phyloP scores from a whole-genome alignment of 2,113 vertebrate species.

The Mixornis gularis region DNA sequence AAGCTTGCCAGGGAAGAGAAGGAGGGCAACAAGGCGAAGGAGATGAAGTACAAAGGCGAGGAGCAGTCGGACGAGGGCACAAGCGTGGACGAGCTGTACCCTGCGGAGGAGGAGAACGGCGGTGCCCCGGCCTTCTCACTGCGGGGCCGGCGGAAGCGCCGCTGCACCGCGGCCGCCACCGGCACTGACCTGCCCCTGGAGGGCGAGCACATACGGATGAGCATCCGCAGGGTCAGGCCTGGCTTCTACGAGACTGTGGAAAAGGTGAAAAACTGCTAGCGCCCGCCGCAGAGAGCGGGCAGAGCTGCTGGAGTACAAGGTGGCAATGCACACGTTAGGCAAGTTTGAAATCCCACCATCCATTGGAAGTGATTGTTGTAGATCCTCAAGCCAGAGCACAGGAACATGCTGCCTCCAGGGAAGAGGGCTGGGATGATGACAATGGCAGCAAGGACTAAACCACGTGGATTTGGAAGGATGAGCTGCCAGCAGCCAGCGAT shows the following conservation, averaged over 20 bases:
- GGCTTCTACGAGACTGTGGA: slow-evolving; percentile 70
- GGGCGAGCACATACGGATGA: slow-evolving; percentile 64
- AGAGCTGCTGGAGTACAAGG: slow-evolving; percentile 40
- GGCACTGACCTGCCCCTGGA: slow-evolving; percentile 21
- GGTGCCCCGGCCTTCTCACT: slow-evolving; percentile 21
- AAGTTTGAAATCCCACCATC: slow-evolving; percentile 52
- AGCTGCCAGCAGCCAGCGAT: background rate
- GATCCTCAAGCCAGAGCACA: slow-evolving; percentile 31
- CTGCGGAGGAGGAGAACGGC: background rate
- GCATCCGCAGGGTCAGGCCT: slow-evolving; percentile 64
- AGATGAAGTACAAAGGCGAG: background rate
- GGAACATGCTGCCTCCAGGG: background rate
- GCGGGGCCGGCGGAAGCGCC: slow-evolving; percentile 60
- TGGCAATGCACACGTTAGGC: slow-evolving; percentile 36
- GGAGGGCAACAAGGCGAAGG: slow-evolving; percentile 29
- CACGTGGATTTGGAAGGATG: background rate
- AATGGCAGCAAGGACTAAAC: background rate
- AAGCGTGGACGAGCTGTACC: slow-evolving; percentile 28
- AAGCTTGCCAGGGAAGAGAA: slow-evolving; percentile 58
- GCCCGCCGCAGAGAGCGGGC: background rate
- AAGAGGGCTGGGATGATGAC: background rate
- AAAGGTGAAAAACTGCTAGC: slow-evolving; percentile 63
- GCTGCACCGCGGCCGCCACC: rapidly evolving
- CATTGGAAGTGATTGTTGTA: slow-evolving; percentile 38
- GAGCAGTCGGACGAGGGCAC: slow-evolving; percentile 47